phyloP scores from a whole-genome alignment of 2,113 vertebrate species.

The Aegypius monachus region DNA sequence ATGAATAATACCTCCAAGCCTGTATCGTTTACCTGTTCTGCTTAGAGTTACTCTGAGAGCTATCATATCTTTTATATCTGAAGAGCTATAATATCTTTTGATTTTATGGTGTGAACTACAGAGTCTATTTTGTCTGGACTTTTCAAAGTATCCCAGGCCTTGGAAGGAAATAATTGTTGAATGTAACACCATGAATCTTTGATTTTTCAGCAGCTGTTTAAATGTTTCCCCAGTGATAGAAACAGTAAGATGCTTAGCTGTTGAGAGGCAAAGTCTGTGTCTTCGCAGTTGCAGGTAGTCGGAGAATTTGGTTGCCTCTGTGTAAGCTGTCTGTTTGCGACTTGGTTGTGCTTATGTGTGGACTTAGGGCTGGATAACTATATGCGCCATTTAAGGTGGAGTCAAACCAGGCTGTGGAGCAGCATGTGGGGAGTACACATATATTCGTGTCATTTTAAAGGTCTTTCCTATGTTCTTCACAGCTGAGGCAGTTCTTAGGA shows the following conservation, averaged over 20 bases:
- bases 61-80: background rate
- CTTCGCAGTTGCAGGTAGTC: background rate
- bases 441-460: accelerated
- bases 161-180: background rate
- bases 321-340: too few species aligned
- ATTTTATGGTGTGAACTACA: background rate
- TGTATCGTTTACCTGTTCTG: background rate
- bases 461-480: background rate
- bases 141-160: background rate
- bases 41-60: background rate
- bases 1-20: background rate
- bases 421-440: background rate
- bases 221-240: background rate
- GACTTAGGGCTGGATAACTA: background rate
- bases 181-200: background rate
- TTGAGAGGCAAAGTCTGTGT: background rate
- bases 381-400: accelerated
- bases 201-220: background rate
- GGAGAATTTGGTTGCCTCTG: background rate
- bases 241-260: background rate
- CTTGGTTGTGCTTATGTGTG: background rate
- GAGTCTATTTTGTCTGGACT: background rate
- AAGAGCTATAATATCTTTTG: background rate
- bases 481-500: background rate
- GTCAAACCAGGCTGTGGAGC: background rate